Conservation (phyloP, 2,797 vertebrate species). For the Mus minutoides region DNA sequence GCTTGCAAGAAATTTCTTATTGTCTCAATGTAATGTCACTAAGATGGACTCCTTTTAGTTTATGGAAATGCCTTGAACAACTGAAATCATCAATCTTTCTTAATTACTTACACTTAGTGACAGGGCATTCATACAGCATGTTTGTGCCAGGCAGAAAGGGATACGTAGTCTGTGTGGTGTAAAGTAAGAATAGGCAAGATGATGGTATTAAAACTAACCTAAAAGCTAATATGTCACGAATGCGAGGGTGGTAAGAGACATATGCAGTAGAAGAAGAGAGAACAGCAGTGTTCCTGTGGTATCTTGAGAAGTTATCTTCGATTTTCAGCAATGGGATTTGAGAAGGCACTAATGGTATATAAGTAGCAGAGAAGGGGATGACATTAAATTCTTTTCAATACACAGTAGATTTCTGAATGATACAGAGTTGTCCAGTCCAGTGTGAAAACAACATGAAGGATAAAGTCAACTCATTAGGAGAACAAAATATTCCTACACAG, state of each 20-base stretch:
- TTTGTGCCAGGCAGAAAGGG: not conserved
- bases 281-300: not conserved
- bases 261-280: fast-evolving
- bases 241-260: not conserved
- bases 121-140: not conserved
- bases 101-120: not conserved
- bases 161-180: not conserved
- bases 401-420: not conserved
- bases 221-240: not conserved
- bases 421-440: not conserved
- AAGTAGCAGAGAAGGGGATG: not conserved
- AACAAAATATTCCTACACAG: not conserved
- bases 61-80: constrained; percentile 32
- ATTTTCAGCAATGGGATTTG: not conserved
- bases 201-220: not conserved
- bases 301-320: not conserved
- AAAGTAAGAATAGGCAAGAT: not conserved
- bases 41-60: constrained; percentile 9
- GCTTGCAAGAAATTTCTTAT: not conserved
- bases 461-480: not conserved
- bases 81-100: not conserved
- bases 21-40: not conserved
- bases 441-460: not conserved
- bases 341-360: not conserved
- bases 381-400: not conserved